phyloP scores from a whole-genome alignment of 2,888 invertebrate species.

The Phrixothrix hirtus region DNA sequence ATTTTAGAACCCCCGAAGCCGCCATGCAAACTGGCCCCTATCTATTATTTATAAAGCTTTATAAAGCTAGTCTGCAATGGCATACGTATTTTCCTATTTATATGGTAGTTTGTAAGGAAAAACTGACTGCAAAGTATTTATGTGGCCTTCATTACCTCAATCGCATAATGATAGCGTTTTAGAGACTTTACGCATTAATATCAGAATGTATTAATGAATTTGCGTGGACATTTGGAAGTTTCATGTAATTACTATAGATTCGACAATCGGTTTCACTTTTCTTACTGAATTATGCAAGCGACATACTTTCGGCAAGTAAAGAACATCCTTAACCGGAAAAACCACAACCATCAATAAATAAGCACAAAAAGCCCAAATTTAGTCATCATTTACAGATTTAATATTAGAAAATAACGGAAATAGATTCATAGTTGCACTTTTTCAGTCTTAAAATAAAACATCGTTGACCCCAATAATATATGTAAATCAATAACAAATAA shows the following conservation, averaged over 20 bases:
- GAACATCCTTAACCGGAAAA: no score
- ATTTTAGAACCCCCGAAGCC: conserved; percentile 30
- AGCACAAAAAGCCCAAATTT: no score
- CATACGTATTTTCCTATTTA: conserved; percentile 7
- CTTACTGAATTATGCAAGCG: neutral
- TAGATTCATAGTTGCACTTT: no score
- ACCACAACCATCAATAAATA: no score
- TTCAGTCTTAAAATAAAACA: no score
- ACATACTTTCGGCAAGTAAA: neutral
- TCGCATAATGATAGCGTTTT: conserved; percentile 31
- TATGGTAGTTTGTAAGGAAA: conserved; percentile 3
- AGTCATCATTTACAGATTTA: no score
- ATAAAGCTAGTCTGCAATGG: conserved; percentile 28
- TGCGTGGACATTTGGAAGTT: conserved; percentile 21
- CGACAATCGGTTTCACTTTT: no score
- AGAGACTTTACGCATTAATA: conserved; percentile 28
- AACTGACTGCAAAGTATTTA: conserved; percentile 24
- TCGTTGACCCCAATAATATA: no score
- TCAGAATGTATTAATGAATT: conserved; percentile 29
- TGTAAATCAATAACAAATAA: no score
- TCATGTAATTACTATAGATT: conserved; percentile 14
- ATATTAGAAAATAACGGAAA: no score
- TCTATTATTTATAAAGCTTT: conserved; percentile 36
- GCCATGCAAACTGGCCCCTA: conserved; percentile 38
- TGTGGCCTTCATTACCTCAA: conserved; percentile 24